Conservation (phyloP, 2,113 vertebrate genomes). For the Vicugna pacos region DNA sequence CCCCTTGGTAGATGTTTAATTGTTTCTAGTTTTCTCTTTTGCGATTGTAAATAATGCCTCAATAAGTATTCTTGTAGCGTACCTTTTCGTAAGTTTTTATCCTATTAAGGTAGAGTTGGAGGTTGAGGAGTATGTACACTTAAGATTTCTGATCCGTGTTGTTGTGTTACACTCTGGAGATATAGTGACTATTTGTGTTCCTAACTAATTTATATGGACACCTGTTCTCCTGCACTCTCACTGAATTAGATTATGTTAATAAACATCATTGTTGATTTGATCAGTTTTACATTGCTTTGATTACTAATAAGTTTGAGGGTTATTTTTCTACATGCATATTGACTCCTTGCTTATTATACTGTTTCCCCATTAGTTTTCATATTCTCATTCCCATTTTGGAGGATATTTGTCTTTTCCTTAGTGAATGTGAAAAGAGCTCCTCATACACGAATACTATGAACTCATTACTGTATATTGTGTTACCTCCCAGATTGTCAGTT, state of each 20-base stretch:
- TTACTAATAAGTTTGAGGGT: background rate
- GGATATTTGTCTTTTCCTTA: constrained; percentile 5
- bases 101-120: background rate
- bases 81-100: background rate
- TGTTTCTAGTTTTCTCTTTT: constrained; percentile 3
- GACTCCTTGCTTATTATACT: background rate
- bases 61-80: background rate
- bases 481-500: background rate
- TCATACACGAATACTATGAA: background rate
- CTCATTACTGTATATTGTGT: background rate
- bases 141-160: constrained; percentile 45
- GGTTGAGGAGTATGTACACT: background rate
- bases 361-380: background rate
- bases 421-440: constrained; percentile 11
- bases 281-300: constrained; percentile 1
- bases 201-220: background rate
- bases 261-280: background rate
- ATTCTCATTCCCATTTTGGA: background rate
- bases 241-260: background rate
- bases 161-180: constrained; percentile 36
- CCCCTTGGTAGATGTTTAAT: background rate
- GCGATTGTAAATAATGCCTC: background rate
- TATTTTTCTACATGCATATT: background rate
- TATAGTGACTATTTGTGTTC: background rate
- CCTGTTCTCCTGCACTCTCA: background rate